phyloP scores from a whole-genome alignment of 2,113 vertebrate species.

The Montifringilla adamsi region DNA sequence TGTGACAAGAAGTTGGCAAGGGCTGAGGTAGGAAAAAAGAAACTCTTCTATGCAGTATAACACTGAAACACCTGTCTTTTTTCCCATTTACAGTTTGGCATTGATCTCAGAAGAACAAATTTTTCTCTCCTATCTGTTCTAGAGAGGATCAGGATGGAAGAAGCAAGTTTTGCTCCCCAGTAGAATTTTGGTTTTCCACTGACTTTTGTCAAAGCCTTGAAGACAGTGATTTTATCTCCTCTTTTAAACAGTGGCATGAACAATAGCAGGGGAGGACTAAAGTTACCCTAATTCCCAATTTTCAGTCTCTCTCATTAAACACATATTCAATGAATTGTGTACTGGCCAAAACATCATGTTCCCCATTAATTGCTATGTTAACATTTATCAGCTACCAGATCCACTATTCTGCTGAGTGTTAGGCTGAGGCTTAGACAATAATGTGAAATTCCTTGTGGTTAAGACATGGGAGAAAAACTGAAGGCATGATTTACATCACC shows the following conservation, averaged over 20 bases:
- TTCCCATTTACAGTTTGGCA: neutral
- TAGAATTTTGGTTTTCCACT: neutral
- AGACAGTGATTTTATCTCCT: accelerated
- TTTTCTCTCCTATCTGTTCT: neutral
- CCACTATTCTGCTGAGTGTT: neutral
- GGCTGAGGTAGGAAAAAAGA: neutral
- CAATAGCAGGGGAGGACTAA: neutral
- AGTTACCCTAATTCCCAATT: neutral
- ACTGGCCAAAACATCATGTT: neutral
- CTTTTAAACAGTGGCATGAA: neutral
- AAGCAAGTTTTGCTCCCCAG: neutral
- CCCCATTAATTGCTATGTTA: neutral
- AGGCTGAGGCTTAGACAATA: neutral
- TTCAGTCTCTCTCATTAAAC: neutral
- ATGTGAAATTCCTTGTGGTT: neutral
- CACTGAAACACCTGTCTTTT: neutral
- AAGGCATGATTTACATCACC: neutral
- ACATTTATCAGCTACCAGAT: neutral
- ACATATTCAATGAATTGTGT: neutral
- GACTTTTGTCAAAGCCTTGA: neutral
- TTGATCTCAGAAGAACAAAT: neutral
- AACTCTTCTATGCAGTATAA: neutral
- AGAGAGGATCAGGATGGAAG: neutral
- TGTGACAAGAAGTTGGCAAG: neutral
- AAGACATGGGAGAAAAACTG: neutral